phyloP scores from a whole-genome alignment of 2,888 invertebrate species.

The Ochropleura leucogaster region DNA sequence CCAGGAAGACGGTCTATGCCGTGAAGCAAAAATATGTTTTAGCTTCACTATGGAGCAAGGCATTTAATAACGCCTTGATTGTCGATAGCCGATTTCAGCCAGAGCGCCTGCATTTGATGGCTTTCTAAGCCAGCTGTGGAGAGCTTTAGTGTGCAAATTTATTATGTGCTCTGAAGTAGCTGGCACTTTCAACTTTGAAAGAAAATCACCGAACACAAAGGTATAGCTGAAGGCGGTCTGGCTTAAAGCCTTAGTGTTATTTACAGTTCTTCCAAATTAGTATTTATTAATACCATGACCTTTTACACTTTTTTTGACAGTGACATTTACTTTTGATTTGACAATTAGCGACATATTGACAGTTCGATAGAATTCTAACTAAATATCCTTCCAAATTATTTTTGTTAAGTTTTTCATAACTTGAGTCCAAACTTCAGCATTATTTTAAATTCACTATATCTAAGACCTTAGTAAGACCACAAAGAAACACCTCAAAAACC shows the following conservation, averaged over 20 bases:
- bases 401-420: not conserved
- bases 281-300: not conserved
- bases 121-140: no score
- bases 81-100: no score
- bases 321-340: not conserved
- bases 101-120: no score
- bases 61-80: no score
- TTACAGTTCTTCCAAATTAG: not conserved
- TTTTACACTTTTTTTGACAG: not conserved
- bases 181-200: no score
- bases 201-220: no score
- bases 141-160: no score
- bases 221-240: no score
- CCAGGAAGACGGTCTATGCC: not conserved
- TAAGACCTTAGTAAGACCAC: not conserved
- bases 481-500: conserved; percentile 14
- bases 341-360: not conserved
- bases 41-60: no score
- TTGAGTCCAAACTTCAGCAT: not conserved
- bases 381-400: not conserved
- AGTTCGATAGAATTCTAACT: not conserved
- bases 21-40: no score
- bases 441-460: not conserved
- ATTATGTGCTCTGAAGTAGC: no score
- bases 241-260: not conserved